Base-by-base conservation (phyloP, 35 echinoderm and acorn worm species). In the Ophiothrix spiculata region DNA sequence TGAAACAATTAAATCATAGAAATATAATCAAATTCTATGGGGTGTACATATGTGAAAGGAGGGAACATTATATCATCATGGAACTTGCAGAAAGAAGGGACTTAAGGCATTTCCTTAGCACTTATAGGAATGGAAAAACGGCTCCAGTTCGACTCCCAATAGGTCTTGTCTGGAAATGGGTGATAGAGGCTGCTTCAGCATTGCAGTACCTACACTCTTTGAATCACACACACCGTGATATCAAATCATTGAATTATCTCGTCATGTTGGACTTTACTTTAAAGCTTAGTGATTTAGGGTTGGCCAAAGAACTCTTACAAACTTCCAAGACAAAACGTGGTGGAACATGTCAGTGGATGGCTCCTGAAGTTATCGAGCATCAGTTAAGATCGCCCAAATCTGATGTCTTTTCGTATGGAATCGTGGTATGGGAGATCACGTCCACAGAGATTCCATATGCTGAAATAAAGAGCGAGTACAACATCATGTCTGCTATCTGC, bases 61-160 rank as follows among this genome's bases (percentile, higher is more conserved):
- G 29, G 17, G 60, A 69, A 69, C 2, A 15, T 2, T 69, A 69
- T n/a, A 69, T 69, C 3, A 6, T 69, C 23, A 69, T 69, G 60
- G 60, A 69, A 69, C 60, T 69, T 6, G 60, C 60, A 69, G 60
- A 69, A n/a, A 69, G 60, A 69, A 69, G 29, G 60, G 60, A 69
- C 60, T 69, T 69, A 28, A 15, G 60, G 3, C 29, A 28, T 25
- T 69, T 69, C 29, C 60, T 69, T n/a, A 69, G 29, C 29, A 69
- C 3, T 1, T 69, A 15, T n/a, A 6, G 60, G 29, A 28, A 25
- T 12, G 60, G 29, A n/a, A 69, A 69, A 69, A 15, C 60, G 17
- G 1, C 4, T 2, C 60, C 60, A 69, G 60, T 69, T 6, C 60
- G 60, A n/a, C 60, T 69, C 2, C 60, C 60, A 25, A 15, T 1